phyloP scores from a whole-genome alignment of 2,888 invertebrate species.

The Charanyca ferruginea region DNA sequence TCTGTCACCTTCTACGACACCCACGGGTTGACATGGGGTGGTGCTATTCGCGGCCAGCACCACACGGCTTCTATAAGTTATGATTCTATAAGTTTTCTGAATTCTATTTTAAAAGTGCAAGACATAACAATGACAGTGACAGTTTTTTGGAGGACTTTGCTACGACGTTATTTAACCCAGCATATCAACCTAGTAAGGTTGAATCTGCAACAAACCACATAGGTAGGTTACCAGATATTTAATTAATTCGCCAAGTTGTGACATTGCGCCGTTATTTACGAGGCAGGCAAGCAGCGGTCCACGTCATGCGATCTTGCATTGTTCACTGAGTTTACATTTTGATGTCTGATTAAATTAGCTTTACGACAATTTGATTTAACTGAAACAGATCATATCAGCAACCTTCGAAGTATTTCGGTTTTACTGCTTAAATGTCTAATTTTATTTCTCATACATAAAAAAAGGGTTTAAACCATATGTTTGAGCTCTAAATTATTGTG shows the following conservation, averaged over 20 bases:
- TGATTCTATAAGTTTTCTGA: no score
- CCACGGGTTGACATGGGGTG: no score
- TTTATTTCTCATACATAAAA: conserved; percentile 35
- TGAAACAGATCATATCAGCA: conserved; percentile 25
- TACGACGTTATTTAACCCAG: background rate
- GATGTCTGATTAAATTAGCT: conserved; percentile 49
- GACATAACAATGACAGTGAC: no score
- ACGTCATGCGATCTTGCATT: conserved; percentile 55
- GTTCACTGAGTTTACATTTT: conserved; percentile 30
- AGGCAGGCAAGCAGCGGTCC: conserved; percentile 31
- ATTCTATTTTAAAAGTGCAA: no score
- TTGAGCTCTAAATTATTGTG: conserved; percentile 5
- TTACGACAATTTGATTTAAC: conserved; percentile 30
- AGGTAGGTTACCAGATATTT: conserved; percentile 48
- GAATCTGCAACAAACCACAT: conserved; percentile 10
- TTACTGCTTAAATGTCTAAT: conserved; percentile 23
- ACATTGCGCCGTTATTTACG: conserved; percentile 53
- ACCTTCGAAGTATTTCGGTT: conserved; percentile 16
- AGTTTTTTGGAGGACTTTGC: background rate
- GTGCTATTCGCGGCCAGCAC: no score
- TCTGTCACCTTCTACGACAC: no score
- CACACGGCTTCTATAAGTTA: no score
- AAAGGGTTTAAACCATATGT: conserved; percentile 20
- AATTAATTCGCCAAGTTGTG: conserved; percentile 53
- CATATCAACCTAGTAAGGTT: background rate